phyloP scores from a whole-genome alignment of 1,140 invertebrate genomes.

The Zaprionus camerounensis region DNA sequence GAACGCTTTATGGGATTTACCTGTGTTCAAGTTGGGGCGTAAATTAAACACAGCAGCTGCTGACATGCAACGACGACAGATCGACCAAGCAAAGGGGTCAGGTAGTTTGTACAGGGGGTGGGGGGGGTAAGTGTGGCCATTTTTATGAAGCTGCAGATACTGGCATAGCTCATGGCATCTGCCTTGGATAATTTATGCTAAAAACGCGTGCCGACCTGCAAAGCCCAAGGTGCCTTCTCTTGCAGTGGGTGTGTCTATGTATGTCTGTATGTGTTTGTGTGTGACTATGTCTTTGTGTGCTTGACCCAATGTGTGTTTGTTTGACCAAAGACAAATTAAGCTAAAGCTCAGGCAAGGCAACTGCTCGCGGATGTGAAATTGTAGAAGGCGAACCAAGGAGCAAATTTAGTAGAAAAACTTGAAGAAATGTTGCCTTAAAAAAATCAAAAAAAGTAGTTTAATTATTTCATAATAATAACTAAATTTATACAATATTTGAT shows the following conservation, averaged over 20 bases:
- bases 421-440: not conserved
- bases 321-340: constrained; percentile 51
- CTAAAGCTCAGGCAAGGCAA: constrained; percentile 37
- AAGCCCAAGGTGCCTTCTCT: constrained; percentile 2
- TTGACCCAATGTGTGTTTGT: constrained; percentile 26
- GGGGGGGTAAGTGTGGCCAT: constrained; percentile 18
- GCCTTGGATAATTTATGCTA: constrained; percentile 74
- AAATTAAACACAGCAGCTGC: constrained; percentile 79
- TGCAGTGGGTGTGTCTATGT: constrained; percentile 6
- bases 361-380: constrained; percentile 16
- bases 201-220: constrained; percentile 64
- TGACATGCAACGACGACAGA: constrained; percentile 68
- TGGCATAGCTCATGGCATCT: constrained; percentile 42
- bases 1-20: constrained; percentile 71
- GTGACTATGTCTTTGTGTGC: not conserved
- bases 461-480: not conserved
- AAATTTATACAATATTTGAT: accelerated
- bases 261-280: not conserved
- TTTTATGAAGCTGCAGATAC: constrained; percentile 57
- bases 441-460: too few relatives aligned
- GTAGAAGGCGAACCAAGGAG: not conserved
- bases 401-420: not conserved
- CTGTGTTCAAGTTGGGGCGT: constrained; percentile 62
- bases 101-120: not conserved
- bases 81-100: constrained; percentile 26